Percentiles rank a stretch among this genome's conserved stretches.
phyloP scores from a whole-genome alignment of 2,113 vertebrate genomes.

The mouse (Mus musculus) region GRCm39 chr3:132143001-132143500 shows the following conservation, averaged over 20 bases:
- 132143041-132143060: not conserved
- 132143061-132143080: not conserved
- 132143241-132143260: not conserved
- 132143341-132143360: not conserved
- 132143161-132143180: no score
- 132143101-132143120: not conserved
- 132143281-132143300: not conserved
- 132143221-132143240: not conserved
- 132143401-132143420: not conserved
- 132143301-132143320: not conserved
- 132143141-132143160: not conserved
- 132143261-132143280: not conserved
- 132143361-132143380: not conserved
- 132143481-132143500: not conserved
- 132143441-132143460: not conserved
- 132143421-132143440: not conserved
- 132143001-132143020: not conserved
- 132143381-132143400: not conserved
- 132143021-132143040: not conserved
- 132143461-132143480: constrained; percentile 8
- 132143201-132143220: not conserved
- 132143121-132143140: not conserved
- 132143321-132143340: not conserved
- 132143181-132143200: not conserved
- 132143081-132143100: not conserved